Evolutionary conservation across 2,113 vertebrate species (phyloP), one percentile per base, ranked within the genome.

Genomic region (Siniperca chuatsi): DNA sequence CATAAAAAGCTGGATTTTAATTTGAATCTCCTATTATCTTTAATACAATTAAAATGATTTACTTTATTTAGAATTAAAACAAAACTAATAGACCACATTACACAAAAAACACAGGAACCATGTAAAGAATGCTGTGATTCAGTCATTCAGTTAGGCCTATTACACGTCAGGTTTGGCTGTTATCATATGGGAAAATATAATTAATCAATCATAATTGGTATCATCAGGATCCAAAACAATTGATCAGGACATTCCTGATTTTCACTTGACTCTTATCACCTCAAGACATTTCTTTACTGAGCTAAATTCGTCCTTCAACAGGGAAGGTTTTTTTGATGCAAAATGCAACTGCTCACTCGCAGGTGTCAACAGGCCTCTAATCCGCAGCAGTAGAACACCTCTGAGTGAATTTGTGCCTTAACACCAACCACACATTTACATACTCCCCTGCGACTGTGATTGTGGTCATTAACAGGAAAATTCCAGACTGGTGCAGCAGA

Each of bases 381-480:
- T 82, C 66, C n/a, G 37, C 37, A 73, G 25, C 65, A 15, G 50
- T 1, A 7, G 33, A 44, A 44, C 54, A 60, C n/a, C 64, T 44
- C 73, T 5, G 46, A 71, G 44, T 20, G 35, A 72, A 74, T 70
- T 23, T 37, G 48, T 40, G 16, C 64, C 42, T 66, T 10, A 61
- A 81, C 2, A 52, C 72, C 18, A 46, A 78, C 29, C 40, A 50
- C 75, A 75, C n/a, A 81, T 87, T 79, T 75, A 75, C 55, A 73
- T 68, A 57, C 40, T 21, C 64, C 66, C 68, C n/a, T 20, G 71
- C 21, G 1, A 69, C 67, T 67, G 40, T 29, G 60, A 92, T 72
- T 54, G 48, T n/a, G 35, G 15, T 81, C 81, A 90, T 87, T 83
- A 82, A 77, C 6, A 12, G 65, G 72, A 42, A 83, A 78, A 77